phyloP scores from a whole-genome alignment of 2,113 vertebrate species.

The Tautogolabrus adspersus region DNA sequence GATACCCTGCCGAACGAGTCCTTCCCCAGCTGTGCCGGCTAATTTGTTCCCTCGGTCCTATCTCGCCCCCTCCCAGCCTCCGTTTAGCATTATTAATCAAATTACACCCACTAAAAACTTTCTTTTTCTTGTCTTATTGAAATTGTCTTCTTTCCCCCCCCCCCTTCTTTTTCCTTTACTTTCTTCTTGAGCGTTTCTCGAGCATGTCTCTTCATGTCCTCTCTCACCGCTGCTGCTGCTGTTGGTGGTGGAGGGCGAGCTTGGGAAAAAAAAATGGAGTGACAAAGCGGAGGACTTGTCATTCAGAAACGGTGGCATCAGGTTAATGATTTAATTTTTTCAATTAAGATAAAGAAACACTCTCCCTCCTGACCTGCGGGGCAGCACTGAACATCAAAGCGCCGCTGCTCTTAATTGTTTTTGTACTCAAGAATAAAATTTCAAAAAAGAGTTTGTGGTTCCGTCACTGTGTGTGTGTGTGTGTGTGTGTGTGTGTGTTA shows the following conservation, averaged over 20 bases:
- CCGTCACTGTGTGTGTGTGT: conserved; percentile 2
- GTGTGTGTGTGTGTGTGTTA: not conserved
- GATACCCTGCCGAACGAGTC: conserved; percentile 75
- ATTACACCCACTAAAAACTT: conserved; percentile 83
- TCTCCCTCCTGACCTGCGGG: conserved; percentile 80
- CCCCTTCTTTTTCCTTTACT: not conserved
- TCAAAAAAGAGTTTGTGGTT: conserved; percentile 45
- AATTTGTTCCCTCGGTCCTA: conserved; percentile 78
- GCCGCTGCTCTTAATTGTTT: conserved; percentile 72
- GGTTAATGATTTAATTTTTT: conserved; percentile 87
- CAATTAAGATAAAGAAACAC: conserved; percentile 85
- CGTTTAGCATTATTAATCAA: conserved; percentile 84
- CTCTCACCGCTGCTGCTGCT: not conserved
- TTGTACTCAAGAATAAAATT: conserved; percentile 68
- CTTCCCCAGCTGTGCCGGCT: conserved; percentile 72
- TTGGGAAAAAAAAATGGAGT: conserved; percentile 36
- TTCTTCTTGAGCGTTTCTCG: conserved; percentile 48
- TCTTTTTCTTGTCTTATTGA: conserved; percentile 70
- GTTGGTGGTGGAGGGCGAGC: conserved; percentile 19
- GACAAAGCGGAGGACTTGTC: conserved; percentile 59
- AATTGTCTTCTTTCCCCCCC: conserved; percentile 43
- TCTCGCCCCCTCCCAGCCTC: conserved; percentile 62
- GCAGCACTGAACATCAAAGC: conserved; percentile 81
- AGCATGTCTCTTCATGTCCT: conserved; percentile 45
- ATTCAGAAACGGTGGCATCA: conserved; percentile 78